Conservation (phyloP, 2,888 invertebrate species). For the Acrobasis suavella region DNA sequence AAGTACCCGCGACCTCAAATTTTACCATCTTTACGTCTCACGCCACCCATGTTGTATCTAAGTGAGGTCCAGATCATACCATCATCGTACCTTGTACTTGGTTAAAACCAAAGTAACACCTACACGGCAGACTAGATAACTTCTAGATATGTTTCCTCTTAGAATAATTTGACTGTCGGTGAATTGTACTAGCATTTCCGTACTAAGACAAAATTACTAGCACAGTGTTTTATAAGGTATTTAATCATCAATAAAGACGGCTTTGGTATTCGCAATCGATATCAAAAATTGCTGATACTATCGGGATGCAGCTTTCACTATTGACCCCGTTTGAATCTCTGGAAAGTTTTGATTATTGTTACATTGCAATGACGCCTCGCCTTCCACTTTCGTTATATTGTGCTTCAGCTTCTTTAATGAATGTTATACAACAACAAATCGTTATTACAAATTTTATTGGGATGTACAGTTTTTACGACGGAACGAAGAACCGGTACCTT, state of each 20-base stretch:
- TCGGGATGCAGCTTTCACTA: conserved; percentile 32
- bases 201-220: too few species aligned
- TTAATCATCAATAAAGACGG: conserved; percentile 8
- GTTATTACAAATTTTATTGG: not conserved
- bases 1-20: too few species aligned
- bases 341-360: conserved; percentile 34
- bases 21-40: too few species aligned
- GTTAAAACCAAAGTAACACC: too few species aligned
- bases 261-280: conserved; percentile 18
- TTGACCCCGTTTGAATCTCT: conserved; percentile 29
- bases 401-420: conserved; percentile 13
- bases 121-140: too few species aligned
- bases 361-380: conserved; percentile 19
- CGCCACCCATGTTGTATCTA: too few species aligned
- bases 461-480: not conserved
- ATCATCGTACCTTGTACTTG: too few species aligned
- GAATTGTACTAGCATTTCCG: too few species aligned
- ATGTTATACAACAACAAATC: conserved; percentile 15
- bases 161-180: too few species aligned
- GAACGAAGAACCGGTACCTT: not conserved
- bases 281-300: conserved; percentile 21
- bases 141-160: too few species aligned
- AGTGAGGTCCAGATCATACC: too few species aligned
- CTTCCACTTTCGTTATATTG: conserved; percentile 21
- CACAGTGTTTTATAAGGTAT: not conserved